Percentiles rank a stretch among this genome's conserved stretches.
phyloP scores from a whole-genome alignment of 2,113 vertebrate genomes.

The Haliaeetus leucogaster region DNA sequence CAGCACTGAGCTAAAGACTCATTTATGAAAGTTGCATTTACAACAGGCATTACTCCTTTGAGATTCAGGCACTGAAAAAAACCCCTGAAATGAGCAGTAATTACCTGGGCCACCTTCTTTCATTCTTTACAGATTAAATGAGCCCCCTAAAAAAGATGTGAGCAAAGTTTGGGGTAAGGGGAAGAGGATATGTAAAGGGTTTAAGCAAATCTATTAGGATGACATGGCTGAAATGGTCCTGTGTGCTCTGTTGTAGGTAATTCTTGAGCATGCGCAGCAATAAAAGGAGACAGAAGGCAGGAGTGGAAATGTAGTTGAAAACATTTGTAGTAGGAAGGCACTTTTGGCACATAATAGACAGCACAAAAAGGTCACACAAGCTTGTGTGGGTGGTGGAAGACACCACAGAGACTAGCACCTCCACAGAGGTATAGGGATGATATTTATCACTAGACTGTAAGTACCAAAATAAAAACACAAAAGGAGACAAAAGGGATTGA shows the following conservation, averaged over 20 bases:
- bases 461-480: slow-evolving; percentile 31
- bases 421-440: not conserved
- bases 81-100: not conserved
- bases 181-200: not conserved
- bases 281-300: not conserved
- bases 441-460: slow-evolving; percentile 18
- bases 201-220: not conserved
- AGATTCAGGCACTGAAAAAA: not conserved
- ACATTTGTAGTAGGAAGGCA: not conserved
- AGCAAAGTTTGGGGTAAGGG: not conserved
- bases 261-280: not conserved
- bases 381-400: slow-evolving; percentile 48
- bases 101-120: not conserved
- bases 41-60: not conserved
- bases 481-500: slow-evolving; percentile 4
- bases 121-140: not conserved
- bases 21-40: not conserved
- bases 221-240: not conserved
- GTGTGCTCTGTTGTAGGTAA: not conserved
- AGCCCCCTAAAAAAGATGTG: fast-evolving
- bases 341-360: not conserved
- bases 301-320: slow-evolving; percentile 7
- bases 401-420: slow-evolving; percentile 12
- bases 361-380: slow-evolving; percentile 9
- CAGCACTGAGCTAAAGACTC: not conserved